A percentile compares a stretch with the other conserved stretches of the same genome.
These are phyloP conservation scores for Gandaritis pyraliata DNA, from an alignment of 2,888 invertebrate genomes.

Conservation along the genomic window DNA sequence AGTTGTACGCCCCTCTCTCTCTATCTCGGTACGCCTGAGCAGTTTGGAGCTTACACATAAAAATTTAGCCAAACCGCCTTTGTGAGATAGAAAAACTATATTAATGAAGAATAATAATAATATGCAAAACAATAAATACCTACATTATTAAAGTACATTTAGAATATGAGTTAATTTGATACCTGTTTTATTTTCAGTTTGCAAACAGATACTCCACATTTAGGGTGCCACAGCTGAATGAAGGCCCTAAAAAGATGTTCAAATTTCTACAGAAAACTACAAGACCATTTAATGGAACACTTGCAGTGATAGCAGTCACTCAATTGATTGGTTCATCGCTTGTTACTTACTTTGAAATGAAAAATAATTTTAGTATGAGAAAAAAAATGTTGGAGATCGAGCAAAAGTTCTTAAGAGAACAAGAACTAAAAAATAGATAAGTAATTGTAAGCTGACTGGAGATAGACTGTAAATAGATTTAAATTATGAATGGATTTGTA, in stretches of 20 bases:
- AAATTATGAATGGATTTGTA: slow-evolving; percentile 19
- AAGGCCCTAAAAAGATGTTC: slow-evolving; percentile 82
- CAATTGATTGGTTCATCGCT: slow-evolving; percentile 83
- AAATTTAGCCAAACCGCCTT: no score
- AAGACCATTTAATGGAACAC: slow-evolving; percentile 77
- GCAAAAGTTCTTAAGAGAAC: slow-evolving; percentile 50
- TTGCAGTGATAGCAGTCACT: slow-evolving; percentile 74
- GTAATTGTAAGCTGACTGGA: slow-evolving; percentile 21
- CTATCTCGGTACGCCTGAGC: no score
- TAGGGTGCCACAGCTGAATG: slow-evolving; percentile 85
- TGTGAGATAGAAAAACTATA: no score
- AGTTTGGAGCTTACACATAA: no score
- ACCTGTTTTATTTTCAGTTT: slow-evolving; percentile 72
- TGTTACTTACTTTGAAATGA: slow-evolving; percentile 86
- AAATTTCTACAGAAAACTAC: slow-evolving; percentile 80
- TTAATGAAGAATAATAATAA: no score
- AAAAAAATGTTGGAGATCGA: slow-evolving; percentile 69
- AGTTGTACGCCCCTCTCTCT: no score
- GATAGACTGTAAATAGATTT: slow-evolving; percentile 39
- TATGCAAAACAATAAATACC: no score
- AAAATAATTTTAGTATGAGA: slow-evolving; percentile 72
- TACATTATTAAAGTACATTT: no score
- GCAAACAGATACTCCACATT: slow-evolving; percentile 86
- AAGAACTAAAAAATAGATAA: slow-evolving; percentile 25
- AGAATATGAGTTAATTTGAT: no score